Evolutionary conservation across 2,797 vertebrate species (phyloP).

Genomic region (Valencia hispanica): DNA sequence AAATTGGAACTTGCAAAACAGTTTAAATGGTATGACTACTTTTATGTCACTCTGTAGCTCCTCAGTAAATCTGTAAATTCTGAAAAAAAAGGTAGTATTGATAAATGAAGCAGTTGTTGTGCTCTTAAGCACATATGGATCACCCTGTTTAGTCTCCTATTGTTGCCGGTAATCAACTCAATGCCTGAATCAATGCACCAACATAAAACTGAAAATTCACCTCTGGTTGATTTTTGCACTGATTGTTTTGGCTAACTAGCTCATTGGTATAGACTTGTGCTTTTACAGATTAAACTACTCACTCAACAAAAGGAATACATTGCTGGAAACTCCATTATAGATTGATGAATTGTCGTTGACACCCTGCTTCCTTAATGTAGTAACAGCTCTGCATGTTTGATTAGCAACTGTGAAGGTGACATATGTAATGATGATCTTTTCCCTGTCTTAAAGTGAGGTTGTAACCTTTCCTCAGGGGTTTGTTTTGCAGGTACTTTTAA

Average conservation of each 20-base stretch:
- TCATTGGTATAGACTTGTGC: conserved; percentile 51
- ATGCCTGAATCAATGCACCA: conserved; percentile 69
- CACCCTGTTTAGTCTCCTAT: conserved; percentile 39
- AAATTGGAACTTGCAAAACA: neutral
- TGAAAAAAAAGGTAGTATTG: conserved; percentile 19
- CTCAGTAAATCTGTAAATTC: neutral
- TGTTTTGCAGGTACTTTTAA: conserved; percentile 36
- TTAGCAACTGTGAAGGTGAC: conserved; percentile 4
- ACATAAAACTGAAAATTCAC: conserved; percentile 69
- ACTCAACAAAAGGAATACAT: conserved; percentile 26
- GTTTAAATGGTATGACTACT: neutral
- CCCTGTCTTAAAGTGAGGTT: conserved; percentile 18
- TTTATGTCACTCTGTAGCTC: neutral
- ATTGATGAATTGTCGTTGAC: conserved; percentile 5
- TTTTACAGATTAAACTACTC: conserved; percentile 55
- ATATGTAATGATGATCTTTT: conserved; percentile 9
- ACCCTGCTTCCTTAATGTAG: neutral
- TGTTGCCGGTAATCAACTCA: conserved; percentile 72
- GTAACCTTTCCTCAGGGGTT: conserved; percentile 35
- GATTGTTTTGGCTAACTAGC: conserved; percentile 63
- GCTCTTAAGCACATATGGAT: conserved; percentile 56
- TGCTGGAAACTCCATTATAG: conserved; percentile 33
- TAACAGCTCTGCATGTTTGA: conserved; percentile 19
- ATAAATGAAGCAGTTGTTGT: conserved; percentile 42
- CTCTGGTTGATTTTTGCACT: conserved; percentile 61